A percentile compares a stretch with the other conserved stretches of the same genome.
Conservation (phyloP, 2,797 vertebrate genomes). For the Rhodeus uyekii region DNA sequence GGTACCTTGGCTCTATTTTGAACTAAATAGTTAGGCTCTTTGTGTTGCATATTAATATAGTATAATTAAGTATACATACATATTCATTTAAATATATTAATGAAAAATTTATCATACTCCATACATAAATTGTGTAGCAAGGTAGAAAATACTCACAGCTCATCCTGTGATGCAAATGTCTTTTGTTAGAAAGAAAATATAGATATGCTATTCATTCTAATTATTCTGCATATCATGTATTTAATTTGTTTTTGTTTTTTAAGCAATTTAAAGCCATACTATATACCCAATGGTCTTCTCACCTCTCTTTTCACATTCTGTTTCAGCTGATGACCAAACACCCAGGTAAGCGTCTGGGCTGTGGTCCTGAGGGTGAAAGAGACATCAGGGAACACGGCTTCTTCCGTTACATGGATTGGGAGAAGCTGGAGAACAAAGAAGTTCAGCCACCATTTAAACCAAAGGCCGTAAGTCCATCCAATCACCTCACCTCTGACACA, state of each 20-base stretch:
- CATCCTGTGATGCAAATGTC: background rate
- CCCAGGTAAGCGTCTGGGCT: conserved; percentile 93
- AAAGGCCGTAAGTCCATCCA: conserved; percentile 88
- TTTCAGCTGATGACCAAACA: conserved; percentile 95
- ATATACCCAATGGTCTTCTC: background rate
- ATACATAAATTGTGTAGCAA: background rate
- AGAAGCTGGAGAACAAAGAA: conserved; percentile 94
- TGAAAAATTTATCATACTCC: background rate
- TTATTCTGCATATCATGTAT: background rate
- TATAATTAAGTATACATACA: background rate
- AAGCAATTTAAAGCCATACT: background rate
- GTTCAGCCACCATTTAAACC: conserved; percentile 98
- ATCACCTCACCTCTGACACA: background rate
- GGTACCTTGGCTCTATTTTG: background rate
- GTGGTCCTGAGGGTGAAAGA: conserved; percentile 91
- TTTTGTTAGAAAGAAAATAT: background rate
- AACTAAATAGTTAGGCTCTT: background rate
- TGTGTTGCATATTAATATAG: background rate
- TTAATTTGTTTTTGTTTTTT: background rate
- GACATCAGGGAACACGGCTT: conserved; percentile 98
- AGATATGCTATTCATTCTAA: conserved; percentile 1
- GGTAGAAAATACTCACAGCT: background rate
- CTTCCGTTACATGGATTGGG: conserved; percentile 99
- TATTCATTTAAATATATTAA: background rate
- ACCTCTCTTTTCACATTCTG: background rate